Base-by-base conservation (phyloP, 2,888 invertebrate species). In the Nysson spinosus region DNA sequence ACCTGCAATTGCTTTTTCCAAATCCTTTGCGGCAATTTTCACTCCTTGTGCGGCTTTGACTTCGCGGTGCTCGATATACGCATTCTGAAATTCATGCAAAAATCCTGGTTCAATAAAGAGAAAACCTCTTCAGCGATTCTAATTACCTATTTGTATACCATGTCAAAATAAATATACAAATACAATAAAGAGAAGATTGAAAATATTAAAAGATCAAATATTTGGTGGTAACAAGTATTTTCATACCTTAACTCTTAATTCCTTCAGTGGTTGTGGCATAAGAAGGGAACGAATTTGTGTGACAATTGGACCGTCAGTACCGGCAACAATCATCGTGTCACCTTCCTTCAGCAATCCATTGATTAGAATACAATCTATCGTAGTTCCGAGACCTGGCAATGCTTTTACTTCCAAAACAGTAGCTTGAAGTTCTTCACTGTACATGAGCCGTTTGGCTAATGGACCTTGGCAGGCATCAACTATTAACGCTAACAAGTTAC, bases 261-360 rank as follows among this genome's bases (percentile, higher is more conserved):
- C 99, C 88, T 95, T 96, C 91, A 99, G 92, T 0, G 99, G 99
- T 83, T 98, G 97, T 1, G 99, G 99, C 96, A 98, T 98, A 20
- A 99, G 91, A 20, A 99, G 90, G 0, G 98, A 98, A 40, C 99
- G 91, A 71, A 99, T 97, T 88, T 97, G 97, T 0, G 99, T 99
- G 20, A 96, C 96, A 71, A 99, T 97, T 0, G 99, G 97, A 0
- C 99, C 99, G 82, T 99, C 99, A 0, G 98, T 97, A 37, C 99
- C 99, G 1, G 99, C 98, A 55, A 99, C 88, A 20, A 99, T 91
- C 89, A 98, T 94, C 0, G 97, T 96, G 81, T 99, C 97, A 1
- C 98, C 97, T 87, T 98, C 98, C 42, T 91, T 90, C 26, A 99
- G 89, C n/a, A 92, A 93, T 11, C 99, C 99, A 88, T 99, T 99